A percentile compares a stretch with the other conserved stretches of the same genome.
Conservation (phyloP, 2,113 vertebrate species). For the Callionymus lyra region DNA sequence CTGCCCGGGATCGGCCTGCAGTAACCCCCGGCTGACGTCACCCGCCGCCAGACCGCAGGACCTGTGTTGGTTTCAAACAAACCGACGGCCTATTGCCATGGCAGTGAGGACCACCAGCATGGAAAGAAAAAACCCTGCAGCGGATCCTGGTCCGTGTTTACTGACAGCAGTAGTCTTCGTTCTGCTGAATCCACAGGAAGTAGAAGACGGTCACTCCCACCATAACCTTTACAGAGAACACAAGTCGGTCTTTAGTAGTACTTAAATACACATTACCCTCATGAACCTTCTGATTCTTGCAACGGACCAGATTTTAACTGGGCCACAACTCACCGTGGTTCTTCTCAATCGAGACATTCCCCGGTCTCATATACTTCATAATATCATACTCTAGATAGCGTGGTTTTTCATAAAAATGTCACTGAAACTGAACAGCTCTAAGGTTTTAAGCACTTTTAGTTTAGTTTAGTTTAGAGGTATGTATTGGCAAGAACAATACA, state of each 20-base stretch:
- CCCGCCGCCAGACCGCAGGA: slow-evolving; percentile 29
- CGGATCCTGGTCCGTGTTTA: slow-evolving; percentile 36
- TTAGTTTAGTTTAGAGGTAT: no score
- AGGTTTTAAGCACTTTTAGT: no score
- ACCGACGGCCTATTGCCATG: slow-evolving; percentile 33
- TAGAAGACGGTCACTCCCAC: slow-evolving; percentile 22
- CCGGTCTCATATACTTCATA: no score
- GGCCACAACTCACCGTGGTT: no score
- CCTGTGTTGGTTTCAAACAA: slow-evolving; percentile 46
- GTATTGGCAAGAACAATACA: no score
- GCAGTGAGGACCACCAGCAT: slow-evolving; percentile 36
- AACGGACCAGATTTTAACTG: no score
- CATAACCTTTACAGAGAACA: neutral
- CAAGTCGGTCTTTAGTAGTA: neutral
- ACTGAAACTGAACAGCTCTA: no score
- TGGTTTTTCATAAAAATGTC: no score
- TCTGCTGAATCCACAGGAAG: slow-evolving; percentile 31
- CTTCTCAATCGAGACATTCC: no score
- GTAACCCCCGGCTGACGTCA: slow-evolving; percentile 50
- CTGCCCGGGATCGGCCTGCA: slow-evolving; percentile 11
- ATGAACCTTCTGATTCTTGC: no score
- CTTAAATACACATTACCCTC: no score
- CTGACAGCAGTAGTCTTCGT: slow-evolving; percentile 37
- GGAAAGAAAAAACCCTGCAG: slow-evolving; percentile 36
- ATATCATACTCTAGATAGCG: no score